Evolutionary conservation across 2,797 vertebrate genomes (phyloP).

Genomic region (Prunella strophiata): DNA sequence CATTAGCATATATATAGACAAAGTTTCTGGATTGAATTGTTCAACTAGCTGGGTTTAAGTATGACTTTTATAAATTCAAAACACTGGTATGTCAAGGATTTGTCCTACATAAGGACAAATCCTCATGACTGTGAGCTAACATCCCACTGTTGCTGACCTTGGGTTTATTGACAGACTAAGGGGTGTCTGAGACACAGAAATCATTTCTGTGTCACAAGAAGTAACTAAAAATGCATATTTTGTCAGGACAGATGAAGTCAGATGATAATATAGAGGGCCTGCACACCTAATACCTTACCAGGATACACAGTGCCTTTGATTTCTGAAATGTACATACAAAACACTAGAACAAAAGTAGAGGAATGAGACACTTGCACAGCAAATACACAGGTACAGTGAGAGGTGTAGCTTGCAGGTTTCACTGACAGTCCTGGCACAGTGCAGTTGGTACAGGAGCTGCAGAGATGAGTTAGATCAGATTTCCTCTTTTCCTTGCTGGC

Average conservation of each 20-base stretch:
- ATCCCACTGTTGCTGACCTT: not conserved
- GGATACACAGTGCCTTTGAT: not conserved
- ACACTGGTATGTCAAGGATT: not conserved
- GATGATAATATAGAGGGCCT: not conserved
- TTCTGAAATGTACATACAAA: not conserved
- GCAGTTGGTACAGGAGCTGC: not conserved
- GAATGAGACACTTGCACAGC: not conserved
- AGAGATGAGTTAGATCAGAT: not conserved
- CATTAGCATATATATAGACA: not conserved
- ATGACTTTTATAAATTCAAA: not conserved
- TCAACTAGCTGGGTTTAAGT: not conserved
- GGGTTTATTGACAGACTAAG: not conserved
- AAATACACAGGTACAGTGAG: rapidly evolving
- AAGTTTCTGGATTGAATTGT: not conserved
- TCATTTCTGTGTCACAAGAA: not conserved
- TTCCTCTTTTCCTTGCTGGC: not conserved
- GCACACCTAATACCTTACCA: not conserved
- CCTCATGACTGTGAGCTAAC: not conserved
- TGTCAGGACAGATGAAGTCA: not conserved
- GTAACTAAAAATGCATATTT: not conserved
- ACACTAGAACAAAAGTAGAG: not conserved
- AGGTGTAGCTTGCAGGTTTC: not conserved
- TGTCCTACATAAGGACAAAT: not conserved
- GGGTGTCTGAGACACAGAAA: not conserved
- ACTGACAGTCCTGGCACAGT: not conserved